Conservation (phyloP, 2,113 vertebrate species). For the Takifugu bimaculatus region DNA sequence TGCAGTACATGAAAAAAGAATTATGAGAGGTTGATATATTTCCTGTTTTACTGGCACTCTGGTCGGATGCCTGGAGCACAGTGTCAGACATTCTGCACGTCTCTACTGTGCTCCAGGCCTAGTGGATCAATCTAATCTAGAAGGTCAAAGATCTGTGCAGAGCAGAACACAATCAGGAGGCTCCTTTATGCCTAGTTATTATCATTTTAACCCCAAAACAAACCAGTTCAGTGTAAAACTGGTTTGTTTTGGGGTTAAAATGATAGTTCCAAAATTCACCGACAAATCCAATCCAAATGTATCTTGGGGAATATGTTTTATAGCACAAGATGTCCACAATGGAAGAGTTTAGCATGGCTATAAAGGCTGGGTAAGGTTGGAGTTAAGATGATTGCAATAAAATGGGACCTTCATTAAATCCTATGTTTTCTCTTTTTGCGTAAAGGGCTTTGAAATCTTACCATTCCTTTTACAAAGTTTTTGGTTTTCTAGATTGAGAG, state of each 20-base stretch:
- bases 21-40: slow-evolving; percentile 28
- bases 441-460: neutral
- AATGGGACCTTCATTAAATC: neutral
- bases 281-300: too few species aligned
- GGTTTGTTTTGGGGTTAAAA: neutral
- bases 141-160: slow-evolving; percentile 34
- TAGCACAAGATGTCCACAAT: neutral
- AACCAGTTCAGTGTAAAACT: slow-evolving; percentile 9
- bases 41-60: slow-evolving; percentile 17
- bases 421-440: neutral
- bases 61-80: slow-evolving; percentile 30
- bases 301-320: too few species aligned
- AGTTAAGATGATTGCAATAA: neutral
- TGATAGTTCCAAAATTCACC: too few species aligned
- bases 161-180: slow-evolving; percentile 35
- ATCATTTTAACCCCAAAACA: neutral
- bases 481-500: too few species aligned
- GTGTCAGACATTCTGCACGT: slow-evolving; percentile 14
- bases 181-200: slow-evolving; percentile 3
- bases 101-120: slow-evolving; percentile 10
- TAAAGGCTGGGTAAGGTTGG: neutral
- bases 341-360: neutral
- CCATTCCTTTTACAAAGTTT: neutral
- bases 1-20: slow-evolving; percentile 59
- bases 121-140: slow-evolving; percentile 17